These are phyloP conservation scores for Bombylius discolor DNA, from an alignment of 2,888 invertebrate species.

Conservation along the genomic window DNA sequence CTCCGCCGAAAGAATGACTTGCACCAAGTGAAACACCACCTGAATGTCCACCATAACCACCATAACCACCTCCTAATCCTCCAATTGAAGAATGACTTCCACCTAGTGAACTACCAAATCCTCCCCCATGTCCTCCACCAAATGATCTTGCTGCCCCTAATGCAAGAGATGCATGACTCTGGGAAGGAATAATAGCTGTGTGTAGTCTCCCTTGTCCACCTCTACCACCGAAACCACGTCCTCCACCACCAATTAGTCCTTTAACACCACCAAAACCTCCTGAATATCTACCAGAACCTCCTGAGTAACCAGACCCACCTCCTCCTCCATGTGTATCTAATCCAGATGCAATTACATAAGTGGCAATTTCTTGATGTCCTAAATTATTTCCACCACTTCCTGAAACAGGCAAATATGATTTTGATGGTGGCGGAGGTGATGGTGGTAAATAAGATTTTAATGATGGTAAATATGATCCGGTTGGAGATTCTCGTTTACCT, in stretches of 20 bases:
- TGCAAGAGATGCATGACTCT: background rate
- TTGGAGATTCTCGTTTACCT: constrained; percentile 10
- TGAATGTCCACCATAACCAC: background rate
- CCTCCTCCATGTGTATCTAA: background rate
- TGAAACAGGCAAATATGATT: background rate
- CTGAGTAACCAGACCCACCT: background rate
- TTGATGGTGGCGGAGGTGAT: constrained; percentile 1
- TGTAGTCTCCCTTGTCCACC: background rate
- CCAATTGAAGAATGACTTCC: background rate
- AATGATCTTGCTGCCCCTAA: background rate
- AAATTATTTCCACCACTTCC: background rate
- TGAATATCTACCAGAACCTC: background rate
- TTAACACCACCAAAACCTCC: background rate
- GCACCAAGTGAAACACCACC: background rate
- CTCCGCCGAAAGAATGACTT: background rate
- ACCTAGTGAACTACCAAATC: background rate
- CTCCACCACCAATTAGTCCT: background rate
- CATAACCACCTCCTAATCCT: background rate
- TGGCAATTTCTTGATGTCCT: background rate
- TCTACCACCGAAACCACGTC: background rate
- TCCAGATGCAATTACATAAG: constrained; percentile 3
- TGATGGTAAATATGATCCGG: constrained; percentile 4
- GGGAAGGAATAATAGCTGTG: background rate
- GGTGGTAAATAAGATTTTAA: constrained; percentile 1
- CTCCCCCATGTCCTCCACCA: background rate